Conservation (phyloP, 1,140 invertebrate species). For the Andricus grossulariae region DNA sequence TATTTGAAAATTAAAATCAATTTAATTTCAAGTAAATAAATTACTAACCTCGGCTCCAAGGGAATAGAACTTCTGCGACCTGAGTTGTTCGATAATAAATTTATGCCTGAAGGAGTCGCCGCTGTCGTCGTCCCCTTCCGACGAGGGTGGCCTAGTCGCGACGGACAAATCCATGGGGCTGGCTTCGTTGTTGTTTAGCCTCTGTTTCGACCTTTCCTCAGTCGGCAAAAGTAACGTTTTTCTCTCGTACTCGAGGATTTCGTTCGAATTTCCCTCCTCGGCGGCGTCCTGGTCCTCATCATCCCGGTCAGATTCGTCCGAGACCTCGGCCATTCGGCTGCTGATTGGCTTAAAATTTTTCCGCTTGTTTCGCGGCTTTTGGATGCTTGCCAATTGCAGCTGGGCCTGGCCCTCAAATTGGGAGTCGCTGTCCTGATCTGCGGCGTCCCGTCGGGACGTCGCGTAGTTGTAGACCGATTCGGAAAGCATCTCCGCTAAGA, state of each 20-base stretch:
- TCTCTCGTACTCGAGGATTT: constrained; percentile 68
- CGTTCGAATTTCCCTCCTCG: constrained; percentile 63
- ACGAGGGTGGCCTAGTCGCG: constrained; percentile 69
- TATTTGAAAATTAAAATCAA: constrained; percentile 25
- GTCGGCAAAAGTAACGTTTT: constrained; percentile 63
- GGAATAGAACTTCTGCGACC: constrained; percentile 70
- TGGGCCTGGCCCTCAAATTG: constrained; percentile 68
- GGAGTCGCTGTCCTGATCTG: constrained; percentile 72
- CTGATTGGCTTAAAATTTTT: constrained; percentile 79
- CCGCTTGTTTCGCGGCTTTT: constrained; percentile 76
- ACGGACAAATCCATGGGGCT: constrained; percentile 74
- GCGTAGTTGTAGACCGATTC: constrained; percentile 75
- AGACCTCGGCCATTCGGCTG: constrained; percentile 76
- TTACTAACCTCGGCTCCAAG: constrained; percentile 67
- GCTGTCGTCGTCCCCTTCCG: constrained; percentile 67
- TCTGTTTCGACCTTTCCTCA: constrained; percentile 68
- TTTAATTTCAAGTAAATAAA: constrained; percentile 26
- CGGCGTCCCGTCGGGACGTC: constrained; percentile 67
- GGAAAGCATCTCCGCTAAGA: constrained; percentile 74
- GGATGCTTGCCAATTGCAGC: constrained; percentile 69
- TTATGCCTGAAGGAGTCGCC: constrained; percentile 71
- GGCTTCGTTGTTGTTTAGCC: constrained; percentile 72
- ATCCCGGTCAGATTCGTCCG: constrained; percentile 68
- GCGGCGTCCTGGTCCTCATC: constrained; percentile 62
- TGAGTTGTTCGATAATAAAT: constrained; percentile 71